Conservation (phyloP, 1,140 invertebrate genomes). For the Hylaeus anthracinus region DNA sequence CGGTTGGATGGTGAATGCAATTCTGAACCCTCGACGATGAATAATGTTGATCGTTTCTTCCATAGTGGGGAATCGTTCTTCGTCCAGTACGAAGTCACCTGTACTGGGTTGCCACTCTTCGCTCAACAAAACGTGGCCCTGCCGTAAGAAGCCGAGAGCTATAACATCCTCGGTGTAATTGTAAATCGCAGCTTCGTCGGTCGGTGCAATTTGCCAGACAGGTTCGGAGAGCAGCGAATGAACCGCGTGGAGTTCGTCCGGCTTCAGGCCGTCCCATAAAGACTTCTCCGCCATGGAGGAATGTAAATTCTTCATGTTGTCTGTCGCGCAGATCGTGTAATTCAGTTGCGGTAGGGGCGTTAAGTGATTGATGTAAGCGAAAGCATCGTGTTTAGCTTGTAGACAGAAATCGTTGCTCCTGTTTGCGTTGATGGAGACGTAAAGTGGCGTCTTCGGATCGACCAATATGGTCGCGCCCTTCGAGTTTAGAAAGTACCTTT, state of each 20-base stretch:
- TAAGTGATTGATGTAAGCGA: slow-evolving; percentile 87
- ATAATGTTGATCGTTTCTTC: slow-evolving; percentile 90
- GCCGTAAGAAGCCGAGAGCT: slow-evolving; percentile 86
- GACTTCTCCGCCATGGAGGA: slow-evolving; percentile 87
- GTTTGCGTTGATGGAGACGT: slow-evolving; percentile 87
- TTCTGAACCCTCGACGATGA: slow-evolving; percentile 90
- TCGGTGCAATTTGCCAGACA: slow-evolving; percentile 90
- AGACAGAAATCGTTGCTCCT: slow-evolving; percentile 86
- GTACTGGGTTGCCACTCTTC: slow-evolving; percentile 92
- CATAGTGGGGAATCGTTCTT: slow-evolving; percentile 87
- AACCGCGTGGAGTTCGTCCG: slow-evolving; percentile 87
- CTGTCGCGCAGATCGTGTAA: slow-evolving; percentile 92
- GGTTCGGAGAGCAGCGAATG: slow-evolving; percentile 90
- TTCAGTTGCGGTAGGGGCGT: slow-evolving; percentile 86
- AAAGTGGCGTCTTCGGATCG: slow-evolving; percentile 88
- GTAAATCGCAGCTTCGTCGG: slow-evolving; percentile 86
- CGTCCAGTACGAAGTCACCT: slow-evolving; percentile 89
- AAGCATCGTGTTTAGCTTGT: slow-evolving; percentile 87
- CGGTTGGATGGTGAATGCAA: slow-evolving; percentile 91
- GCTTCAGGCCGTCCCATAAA: slow-evolving; percentile 90
- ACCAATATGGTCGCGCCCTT: slow-evolving; percentile 91
- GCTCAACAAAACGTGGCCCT: slow-evolving; percentile 91
- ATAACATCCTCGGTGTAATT: slow-evolving; percentile 92
- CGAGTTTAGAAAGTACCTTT: slow-evolving; percentile 92
- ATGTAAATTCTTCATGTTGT: slow-evolving; percentile 89